Percentiles rank a stretch among this genome's conserved stretches.
phyloP scores from a whole-genome alignment of 2,797 vertebrate species.

The Eulemur mongoz region DNA sequence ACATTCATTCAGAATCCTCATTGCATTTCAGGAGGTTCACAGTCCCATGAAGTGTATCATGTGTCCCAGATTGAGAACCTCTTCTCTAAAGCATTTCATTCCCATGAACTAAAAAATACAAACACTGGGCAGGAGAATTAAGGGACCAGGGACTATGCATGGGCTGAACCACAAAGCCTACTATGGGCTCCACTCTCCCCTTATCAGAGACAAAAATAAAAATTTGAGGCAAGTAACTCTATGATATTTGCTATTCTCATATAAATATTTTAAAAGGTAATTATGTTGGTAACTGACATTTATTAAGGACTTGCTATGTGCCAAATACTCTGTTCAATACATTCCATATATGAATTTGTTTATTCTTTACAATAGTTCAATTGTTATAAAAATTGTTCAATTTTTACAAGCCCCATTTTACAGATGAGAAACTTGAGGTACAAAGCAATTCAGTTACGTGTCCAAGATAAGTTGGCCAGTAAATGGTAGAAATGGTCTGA shows the following conservation, averaged over 20 bases:
- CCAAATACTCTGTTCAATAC: neutral
- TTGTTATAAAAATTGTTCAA: neutral
- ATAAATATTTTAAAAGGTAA: conserved; percentile 25
- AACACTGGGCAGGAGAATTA: neutral
- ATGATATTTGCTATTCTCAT: neutral
- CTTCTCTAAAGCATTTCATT: neutral
- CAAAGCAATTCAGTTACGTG: neutral
- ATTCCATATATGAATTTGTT: neutral
- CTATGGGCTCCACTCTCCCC: neutral
- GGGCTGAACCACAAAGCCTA: neutral
- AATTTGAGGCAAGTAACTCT: neutral
- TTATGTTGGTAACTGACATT: neutral
- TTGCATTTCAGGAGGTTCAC: neutral
- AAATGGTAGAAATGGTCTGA: neutral
- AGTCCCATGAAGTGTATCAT: neutral
- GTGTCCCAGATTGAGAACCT: neutral
- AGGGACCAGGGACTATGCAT: neutral
- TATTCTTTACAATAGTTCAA: neutral
- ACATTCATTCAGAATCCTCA: neutral
- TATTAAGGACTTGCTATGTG: neutral
- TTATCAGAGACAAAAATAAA: neutral
- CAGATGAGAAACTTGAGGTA: neutral
- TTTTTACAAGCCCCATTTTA: neutral
- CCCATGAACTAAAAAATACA: neutral
- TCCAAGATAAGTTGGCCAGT: neutral